phyloP scores from a whole-genome alignment of 2,797 vertebrate genomes.

The Enteromius fasciolatus region DNA sequence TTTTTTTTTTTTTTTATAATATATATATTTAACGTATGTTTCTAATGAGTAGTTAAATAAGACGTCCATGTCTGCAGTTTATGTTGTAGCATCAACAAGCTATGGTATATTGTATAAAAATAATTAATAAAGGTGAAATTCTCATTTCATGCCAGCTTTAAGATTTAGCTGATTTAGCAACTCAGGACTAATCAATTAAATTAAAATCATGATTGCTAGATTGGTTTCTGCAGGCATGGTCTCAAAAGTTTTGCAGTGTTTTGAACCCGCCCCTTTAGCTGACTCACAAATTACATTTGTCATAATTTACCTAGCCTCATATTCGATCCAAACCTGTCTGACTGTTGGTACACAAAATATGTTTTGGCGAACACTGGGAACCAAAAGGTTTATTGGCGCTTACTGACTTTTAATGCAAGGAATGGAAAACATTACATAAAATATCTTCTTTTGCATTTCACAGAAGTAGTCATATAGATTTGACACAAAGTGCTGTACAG shows the following conservation, averaged over 20 bases:
- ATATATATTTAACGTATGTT: no score
- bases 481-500: no score
- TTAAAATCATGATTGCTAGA: not conserved
- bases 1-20: no score
- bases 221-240: not conserved
- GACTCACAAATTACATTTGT: not conserved
- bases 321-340: not conserved
- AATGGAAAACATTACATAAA: not conserved
- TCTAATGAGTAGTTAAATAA: no score
- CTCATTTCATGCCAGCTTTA: not conserved
- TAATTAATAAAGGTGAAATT: not conserved
- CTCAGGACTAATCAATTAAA: not conserved
- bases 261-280: not conserved
- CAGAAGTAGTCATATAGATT: not conserved
- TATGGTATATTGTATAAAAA: no score
- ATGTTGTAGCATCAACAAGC: no score
- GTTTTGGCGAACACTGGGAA: not conserved
- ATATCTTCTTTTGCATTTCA: not conserved
- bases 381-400: not conserved
- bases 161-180: not conserved
- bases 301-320: no score
- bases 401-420: not conserved
- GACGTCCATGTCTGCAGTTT: no score
- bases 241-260: not conserved
- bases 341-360: not conserved